Evolutionary conservation across 2,888 invertebrate genomes (phyloP), one percentile per base, ranked within the genome.

Genomic region (Mythimna pallens): DNA sequence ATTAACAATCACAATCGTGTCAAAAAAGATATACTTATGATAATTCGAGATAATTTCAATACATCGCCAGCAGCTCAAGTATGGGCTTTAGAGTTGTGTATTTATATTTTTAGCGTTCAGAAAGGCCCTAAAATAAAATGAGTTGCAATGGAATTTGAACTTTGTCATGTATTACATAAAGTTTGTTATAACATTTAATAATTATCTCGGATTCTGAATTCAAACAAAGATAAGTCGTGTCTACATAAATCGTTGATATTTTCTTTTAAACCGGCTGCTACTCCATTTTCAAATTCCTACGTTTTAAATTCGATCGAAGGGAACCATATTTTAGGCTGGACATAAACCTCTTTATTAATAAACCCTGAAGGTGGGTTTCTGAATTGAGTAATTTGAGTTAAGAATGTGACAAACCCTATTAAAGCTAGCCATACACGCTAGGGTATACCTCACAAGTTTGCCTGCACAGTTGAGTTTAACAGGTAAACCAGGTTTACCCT

Each of bases 1-100:
- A 54, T 55, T 25, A 70, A 74, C 12, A 52, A 78, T 73, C 67
- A 67, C 59, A 72, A 63, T 12, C 1, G 10, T 17, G 57, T 58
- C 17, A 57, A 40, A 40, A 20, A 36, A 1, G 12, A 50, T 22
- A 20, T 30, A 57, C 12, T 55, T 55, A 6, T 20, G 20, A 52
- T 52, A n/a, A 52, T 52, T 52, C n/a, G 50, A n/a, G 50, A 52
- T 52, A 52, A 52, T 52, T 52, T 52, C 20, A 52, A n/a, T 52
- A 20, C 20, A n/a, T n/a, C 50, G 50, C 7, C n/a, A 52, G n/a
- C 7, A n/a, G n/a, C n/a, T 52, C 50, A 52, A 52, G 20, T 52
- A 50, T 20, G 20, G 20, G 6, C 17, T 50, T 20, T 7, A 17
- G 5, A 17, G 14, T 20, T 52, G 30, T 30, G 30, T 30, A 30